Evolutionary conservation across 2,113 vertebrate genomes (phyloP).

Genomic region (Anarrhichthys ocellatus): DNA sequence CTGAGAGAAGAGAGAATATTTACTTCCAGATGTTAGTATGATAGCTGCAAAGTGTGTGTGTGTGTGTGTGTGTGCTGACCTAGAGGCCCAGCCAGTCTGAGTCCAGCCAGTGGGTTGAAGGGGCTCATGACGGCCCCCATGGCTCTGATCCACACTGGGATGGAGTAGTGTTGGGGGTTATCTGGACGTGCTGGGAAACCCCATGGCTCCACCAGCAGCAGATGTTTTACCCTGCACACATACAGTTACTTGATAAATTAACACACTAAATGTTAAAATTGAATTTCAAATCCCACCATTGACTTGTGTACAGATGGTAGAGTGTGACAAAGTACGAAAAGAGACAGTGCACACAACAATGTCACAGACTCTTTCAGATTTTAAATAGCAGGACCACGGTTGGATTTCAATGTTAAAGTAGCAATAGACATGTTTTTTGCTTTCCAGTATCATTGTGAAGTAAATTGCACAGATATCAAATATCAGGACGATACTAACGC

Average conservation of each 20-base stretch:
- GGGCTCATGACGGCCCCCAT: conserved; percentile 91
- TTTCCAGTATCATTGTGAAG: not conserved
- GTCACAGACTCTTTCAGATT: too few species aligned
- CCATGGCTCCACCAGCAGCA: conserved; percentile 97
- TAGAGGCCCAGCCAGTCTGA: conserved; percentile 93
- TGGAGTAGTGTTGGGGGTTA: conserved; percentile 85
- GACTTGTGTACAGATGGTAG: conserved; percentile 23
- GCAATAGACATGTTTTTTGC: too few species aligned
- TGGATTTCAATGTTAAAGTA: too few species aligned
- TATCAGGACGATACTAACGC: not conserved
- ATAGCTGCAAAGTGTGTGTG: not conserved
- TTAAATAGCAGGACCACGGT: too few species aligned
- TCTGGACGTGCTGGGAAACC: conserved; percentile 93
- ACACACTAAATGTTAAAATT: too few species aligned
- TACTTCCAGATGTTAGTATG: not conserved
- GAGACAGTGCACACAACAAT: too few species aligned
- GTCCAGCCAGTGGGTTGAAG: conserved; percentile 94
- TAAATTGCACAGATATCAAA: not conserved
- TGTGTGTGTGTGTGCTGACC: conserved; percentile 80
- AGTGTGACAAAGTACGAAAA: conserved; percentile 67
- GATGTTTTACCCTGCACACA: conserved; percentile 88
- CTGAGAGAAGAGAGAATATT: conserved; percentile 70
- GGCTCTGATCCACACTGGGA: conserved; percentile 95
- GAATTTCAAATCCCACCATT: too few species aligned
- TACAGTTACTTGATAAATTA: too few species aligned